A percentile compares a stretch with the other conserved stretches of the same genome.
These are phyloP conservation scores for Anolis apletophallus DNA, from an alignment of 2,797 vertebrate species.

Conservation along the genomic window DNA sequence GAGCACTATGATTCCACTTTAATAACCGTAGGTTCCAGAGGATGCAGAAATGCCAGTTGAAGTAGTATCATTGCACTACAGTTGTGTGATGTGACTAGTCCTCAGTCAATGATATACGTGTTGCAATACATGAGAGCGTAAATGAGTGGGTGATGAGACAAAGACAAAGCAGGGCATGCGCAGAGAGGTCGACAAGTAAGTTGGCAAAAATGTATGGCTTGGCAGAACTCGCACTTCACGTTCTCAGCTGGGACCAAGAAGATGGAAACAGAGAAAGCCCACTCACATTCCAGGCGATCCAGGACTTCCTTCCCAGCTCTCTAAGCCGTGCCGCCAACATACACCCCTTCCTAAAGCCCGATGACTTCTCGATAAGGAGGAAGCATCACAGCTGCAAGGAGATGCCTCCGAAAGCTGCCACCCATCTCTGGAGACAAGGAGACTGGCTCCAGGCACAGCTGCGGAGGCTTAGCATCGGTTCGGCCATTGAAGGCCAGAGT, in stretches of 20 bases:
- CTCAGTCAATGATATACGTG: too few species aligned
- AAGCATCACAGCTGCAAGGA: slow-evolving; percentile 48
- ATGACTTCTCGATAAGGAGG: not conserved
- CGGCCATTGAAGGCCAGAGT: accelerated
- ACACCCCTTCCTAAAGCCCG: not conserved
- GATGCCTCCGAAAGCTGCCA: accelerated
- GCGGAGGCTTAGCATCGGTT: slow-evolving; percentile 33
- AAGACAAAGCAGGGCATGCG: not conserved
- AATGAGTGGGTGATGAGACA: too few species aligned
- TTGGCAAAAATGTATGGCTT: not conserved
- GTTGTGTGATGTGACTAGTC: too few species aligned
- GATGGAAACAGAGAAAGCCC: not conserved
- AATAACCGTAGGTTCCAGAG: too few species aligned
- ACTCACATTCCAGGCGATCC: not conserved
- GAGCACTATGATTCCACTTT: too few species aligned
- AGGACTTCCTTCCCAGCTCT: not conserved
- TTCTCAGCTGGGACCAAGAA: not conserved
- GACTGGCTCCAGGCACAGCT: slow-evolving; percentile 44
- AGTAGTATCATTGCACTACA: too few species aligned
- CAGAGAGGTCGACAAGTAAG: not conserved
- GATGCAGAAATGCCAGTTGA: too few species aligned
- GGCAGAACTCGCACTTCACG: not conserved
- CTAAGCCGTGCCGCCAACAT: not conserved
- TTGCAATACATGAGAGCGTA: not conserved
- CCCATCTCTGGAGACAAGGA: not conserved